phyloP scores from a whole-genome alignment of 2,888 invertebrate genomes.

The Bursaphelenchus okinawaensis region DNA sequence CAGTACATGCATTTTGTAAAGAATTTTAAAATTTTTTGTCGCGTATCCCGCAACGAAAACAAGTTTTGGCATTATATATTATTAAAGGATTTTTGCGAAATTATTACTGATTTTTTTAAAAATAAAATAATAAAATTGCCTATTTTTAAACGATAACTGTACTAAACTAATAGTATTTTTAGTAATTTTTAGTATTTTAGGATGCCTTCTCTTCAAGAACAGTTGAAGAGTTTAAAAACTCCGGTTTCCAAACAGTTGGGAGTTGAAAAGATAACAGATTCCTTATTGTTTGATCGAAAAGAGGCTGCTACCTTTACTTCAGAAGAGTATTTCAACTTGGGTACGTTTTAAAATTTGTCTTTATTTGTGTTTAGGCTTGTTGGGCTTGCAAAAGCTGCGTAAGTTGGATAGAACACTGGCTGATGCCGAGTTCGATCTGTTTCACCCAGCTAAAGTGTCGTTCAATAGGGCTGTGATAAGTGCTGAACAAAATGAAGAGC shows the following conservation, averaged over 20 bases:
- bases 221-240: slow-evolving; percentile 59
- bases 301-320: slow-evolving; percentile 81
- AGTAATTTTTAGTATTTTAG: neutral
- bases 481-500: slow-evolving; percentile 69
- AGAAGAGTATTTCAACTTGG: slow-evolving; percentile 79
- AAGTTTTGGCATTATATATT: neutral
- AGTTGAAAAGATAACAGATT: slow-evolving; percentile 63
- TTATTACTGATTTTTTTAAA: neutral
- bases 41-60: no score
- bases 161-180: no score
- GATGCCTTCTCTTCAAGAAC: slow-evolving; percentile 60
- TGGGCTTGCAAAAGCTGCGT: slow-evolving; percentile 77
- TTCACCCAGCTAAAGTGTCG: slow-evolving; percentile 71
- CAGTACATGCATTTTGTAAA: no score
- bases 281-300: slow-evolving; percentile 80
- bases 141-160: no score
- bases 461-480: slow-evolving; percentile 67
- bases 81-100: neutral
- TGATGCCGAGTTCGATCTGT: slow-evolving; percentile 72
- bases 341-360: slow-evolving; percentile 59
- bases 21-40: no score
- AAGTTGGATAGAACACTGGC: slow-evolving; percentile 70
- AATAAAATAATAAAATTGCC: neutral
- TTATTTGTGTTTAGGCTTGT: slow-evolving; percentile 63
- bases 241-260: slow-evolving; percentile 58